A percentile compares a stretch with the other conserved stretches of the same genome.
Conservation (phyloP, 2,113 vertebrate species). For the Phaethornis superciliosus region DNA sequence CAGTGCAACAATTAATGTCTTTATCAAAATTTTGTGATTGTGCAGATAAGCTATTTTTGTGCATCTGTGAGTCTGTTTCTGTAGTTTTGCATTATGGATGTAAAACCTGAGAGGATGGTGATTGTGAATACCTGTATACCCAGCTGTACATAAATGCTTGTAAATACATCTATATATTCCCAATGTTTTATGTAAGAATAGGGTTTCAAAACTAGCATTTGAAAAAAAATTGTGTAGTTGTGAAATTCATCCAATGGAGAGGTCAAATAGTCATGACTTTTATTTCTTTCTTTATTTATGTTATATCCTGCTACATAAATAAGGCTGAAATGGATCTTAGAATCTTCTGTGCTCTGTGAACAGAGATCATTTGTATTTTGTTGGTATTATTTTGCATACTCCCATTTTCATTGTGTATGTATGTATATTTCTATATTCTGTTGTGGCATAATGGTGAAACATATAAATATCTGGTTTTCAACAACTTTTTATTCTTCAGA, state of each 20-base stretch:
- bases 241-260: neutral
- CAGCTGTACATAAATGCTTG: neutral
- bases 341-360: neutral
- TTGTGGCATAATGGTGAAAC: neutral
- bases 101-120: neutral
- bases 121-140: neutral
- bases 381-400: neutral
- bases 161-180: neutral
- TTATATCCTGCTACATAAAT: neutral
- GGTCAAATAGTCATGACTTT: neutral
- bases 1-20: neutral
- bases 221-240: neutral
- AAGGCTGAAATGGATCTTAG: neutral
- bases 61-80: neutral
- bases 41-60: neutral
- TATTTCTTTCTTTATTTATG: neutral
- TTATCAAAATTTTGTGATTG: neutral
- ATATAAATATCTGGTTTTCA: neutral
- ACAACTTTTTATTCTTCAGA: neutral
- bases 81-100: neutral
- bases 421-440: neutral
- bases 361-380: neutral
- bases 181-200: neutral
- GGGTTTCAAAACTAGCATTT: neutral
- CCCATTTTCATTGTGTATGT: neutral